These are phyloP conservation scores for Macaria notata DNA, from an alignment of 2,888 invertebrate genomes.

Conservation along the genomic window DNA sequence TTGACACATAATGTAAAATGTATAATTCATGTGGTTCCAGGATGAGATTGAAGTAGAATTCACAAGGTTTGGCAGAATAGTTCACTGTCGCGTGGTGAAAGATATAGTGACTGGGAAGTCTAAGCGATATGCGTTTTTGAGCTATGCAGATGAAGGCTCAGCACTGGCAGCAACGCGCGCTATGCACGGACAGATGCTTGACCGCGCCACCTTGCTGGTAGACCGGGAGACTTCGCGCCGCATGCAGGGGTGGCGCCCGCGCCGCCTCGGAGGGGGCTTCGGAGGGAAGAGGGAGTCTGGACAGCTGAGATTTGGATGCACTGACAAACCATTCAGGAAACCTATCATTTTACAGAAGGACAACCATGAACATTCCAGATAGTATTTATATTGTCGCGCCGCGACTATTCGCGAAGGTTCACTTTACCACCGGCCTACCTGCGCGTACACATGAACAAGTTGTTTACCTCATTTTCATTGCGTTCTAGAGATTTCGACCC, in stretches of 20 bases:
- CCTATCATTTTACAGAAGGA: slow-evolving; percentile 65
- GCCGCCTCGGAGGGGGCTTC: slow-evolving; percentile 93
- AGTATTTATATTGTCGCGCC: slow-evolving; percentile 3
- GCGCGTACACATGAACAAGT: too few species aligned
- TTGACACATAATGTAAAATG: slow-evolving; percentile 34
- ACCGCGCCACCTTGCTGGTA: slow-evolving; percentile 85
- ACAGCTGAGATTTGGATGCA: slow-evolving; percentile 93
- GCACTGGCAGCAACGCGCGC: slow-evolving; percentile 84
- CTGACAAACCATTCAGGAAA: slow-evolving; percentile 88
- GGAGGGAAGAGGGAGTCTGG: slow-evolving; percentile 94
- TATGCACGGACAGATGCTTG: slow-evolving; percentile 83
- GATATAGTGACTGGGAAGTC: slow-evolving; percentile 93
- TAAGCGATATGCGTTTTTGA: slow-evolving; percentile 93
- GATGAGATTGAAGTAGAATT: slow-evolving; percentile 81
- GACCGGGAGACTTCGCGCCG: slow-evolving; percentile 89
- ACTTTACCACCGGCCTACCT: too few species aligned
- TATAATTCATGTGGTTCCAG: slow-evolving; percentile 45
- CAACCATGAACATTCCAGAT: slow-evolving; percentile 15
- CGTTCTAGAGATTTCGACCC: too few species aligned
- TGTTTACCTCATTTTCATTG: too few species aligned
- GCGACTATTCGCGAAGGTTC: too few species aligned
- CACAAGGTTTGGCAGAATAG: slow-evolving; percentile 85
- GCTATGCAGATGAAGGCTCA: slow-evolving; percentile 84
- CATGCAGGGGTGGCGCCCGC: slow-evolving; percentile 91
- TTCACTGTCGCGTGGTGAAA: slow-evolving; percentile 84